Evolutionary conservation across 2,888 invertebrate species (phyloP).

Genomic region (Ormyrus rosae): DNA sequence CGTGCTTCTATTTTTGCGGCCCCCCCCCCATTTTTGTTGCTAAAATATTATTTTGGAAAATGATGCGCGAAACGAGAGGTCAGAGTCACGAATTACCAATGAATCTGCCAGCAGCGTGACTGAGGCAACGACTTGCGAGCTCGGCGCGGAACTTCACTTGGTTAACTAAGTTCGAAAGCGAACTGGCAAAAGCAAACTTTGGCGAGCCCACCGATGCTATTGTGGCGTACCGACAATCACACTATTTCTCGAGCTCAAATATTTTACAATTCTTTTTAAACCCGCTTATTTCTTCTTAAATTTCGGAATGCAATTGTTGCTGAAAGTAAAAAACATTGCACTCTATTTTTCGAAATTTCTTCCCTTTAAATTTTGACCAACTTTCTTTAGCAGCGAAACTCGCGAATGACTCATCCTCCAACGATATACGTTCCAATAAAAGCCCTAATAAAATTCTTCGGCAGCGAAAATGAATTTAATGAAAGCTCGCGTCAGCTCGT

Average conservation of each 20-base stretch:
- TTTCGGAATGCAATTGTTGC: neutral
- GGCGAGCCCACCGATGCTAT: neutral
- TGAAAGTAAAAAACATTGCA: neutral
- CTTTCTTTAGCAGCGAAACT: too few species aligned
- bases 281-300: neutral
- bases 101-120: constrained; percentile 5
- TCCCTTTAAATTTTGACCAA: neutral
- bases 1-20: neutral
- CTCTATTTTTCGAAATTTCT: neutral
- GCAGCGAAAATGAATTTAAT: too few species aligned
- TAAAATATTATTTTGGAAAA: neutral
- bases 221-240: neutral
- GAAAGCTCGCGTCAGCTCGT: too few species aligned
- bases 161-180: constrained; percentile 30
- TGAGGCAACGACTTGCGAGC: constrained; percentile 2
- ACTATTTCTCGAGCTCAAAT: neutral
- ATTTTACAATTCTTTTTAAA: neutral
- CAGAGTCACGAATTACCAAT: neutral
- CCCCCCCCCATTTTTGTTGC: neutral
- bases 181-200: constrained; percentile 12
- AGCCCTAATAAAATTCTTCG: too few species aligned
- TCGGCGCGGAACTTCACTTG: constrained; percentile 40
- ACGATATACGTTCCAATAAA: too few species aligned
- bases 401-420: too few species aligned
- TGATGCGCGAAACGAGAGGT: neutral